These are phyloP conservation scores for Caenorhabditis brenneri DNA, from an alignment of 1,140 invertebrate genomes.

Conservation along the genomic window DNA sequence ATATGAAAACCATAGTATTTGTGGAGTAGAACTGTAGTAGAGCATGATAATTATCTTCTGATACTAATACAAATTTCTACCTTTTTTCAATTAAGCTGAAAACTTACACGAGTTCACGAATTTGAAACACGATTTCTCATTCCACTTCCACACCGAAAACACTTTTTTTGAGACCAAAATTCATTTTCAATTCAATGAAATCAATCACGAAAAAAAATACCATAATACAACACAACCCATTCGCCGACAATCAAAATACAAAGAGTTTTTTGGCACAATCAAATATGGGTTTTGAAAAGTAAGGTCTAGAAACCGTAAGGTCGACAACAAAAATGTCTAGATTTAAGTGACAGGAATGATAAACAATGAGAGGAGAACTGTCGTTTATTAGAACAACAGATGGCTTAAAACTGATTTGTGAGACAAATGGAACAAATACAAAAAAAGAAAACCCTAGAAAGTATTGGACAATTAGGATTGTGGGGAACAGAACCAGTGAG, in stretches of 20 bases:
- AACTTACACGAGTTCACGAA: too few species aligned
- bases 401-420: neutral
- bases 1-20: too few species aligned
- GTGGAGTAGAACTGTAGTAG: too few species aligned
- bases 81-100: too few species aligned
- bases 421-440: too few species aligned
- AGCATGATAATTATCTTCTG: too few species aligned
- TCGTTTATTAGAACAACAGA: neutral
- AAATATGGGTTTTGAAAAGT: neutral
- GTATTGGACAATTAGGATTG: neutral
- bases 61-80: too few species aligned
- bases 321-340: neutral
- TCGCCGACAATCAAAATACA: neutral
- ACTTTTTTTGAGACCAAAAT: too few species aligned
- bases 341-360: neutral
- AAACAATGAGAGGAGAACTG: neutral
- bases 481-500: constrained; percentile 14
- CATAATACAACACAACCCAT: neutral
- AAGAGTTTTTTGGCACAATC: neutral
- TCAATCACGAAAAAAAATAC: neutral
- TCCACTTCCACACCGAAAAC: too few species aligned
- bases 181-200: too few species aligned
- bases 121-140: too few species aligned
- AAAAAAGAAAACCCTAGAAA: neutral
- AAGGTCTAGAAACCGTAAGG: neutral